Percentiles rank a stretch among this genome's conserved stretches.
Conservation (phyloP, 2,888 invertebrate species). For the Drosophila pseudotalamancana region DNA sequence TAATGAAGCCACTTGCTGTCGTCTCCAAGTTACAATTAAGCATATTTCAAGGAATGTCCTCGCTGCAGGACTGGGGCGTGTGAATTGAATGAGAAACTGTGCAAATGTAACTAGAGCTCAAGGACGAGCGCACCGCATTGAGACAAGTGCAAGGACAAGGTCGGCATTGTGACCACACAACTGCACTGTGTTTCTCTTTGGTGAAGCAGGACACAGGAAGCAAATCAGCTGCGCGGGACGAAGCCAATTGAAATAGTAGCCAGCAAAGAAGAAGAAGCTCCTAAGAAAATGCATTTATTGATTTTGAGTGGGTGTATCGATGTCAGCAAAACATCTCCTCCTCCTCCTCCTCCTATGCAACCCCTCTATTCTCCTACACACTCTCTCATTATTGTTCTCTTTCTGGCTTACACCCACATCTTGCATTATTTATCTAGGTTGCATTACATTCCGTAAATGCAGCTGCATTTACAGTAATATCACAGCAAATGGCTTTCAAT, state of each 20-base stretch:
- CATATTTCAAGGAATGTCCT: slow-evolving; percentile 30
- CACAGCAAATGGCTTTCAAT: slow-evolving; percentile 24
- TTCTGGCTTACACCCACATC: not conserved
- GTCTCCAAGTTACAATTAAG: slow-evolving; percentile 35
- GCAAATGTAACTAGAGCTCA: slow-evolving; percentile 39
- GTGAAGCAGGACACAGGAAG: slow-evolving; percentile 26
- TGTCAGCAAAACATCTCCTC: slow-evolving; percentile 13
- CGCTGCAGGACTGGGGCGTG: slow-evolving; percentile 17
- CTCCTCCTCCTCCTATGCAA: not conserved
- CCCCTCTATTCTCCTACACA: not conserved
- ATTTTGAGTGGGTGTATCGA: slow-evolving; percentile 47
- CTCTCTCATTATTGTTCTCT: not conserved
- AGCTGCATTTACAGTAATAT: slow-evolving; percentile 28
- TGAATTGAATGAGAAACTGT: slow-evolving; percentile 40
- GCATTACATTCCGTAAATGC: slow-evolving; percentile 47
- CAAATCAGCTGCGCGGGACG: slow-evolving; percentile 9
- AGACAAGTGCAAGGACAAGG: slow-evolving; percentile 23
- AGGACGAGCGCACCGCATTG: slow-evolving; percentile 14
- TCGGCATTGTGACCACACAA: slow-evolving; percentile 28
- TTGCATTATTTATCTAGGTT: slow-evolving; percentile 41
- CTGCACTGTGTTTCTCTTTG: slow-evolving; percentile 18
- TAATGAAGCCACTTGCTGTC: slow-evolving; percentile 52
- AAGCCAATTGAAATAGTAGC: slow-evolving; percentile 45
- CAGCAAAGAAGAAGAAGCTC: slow-evolving; percentile 14
- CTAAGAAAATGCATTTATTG: slow-evolving; percentile 64